Evolutionary conservation across 2,113 vertebrate species (phyloP).

Genomic region (Forbesichthys papilliferus): DNA sequence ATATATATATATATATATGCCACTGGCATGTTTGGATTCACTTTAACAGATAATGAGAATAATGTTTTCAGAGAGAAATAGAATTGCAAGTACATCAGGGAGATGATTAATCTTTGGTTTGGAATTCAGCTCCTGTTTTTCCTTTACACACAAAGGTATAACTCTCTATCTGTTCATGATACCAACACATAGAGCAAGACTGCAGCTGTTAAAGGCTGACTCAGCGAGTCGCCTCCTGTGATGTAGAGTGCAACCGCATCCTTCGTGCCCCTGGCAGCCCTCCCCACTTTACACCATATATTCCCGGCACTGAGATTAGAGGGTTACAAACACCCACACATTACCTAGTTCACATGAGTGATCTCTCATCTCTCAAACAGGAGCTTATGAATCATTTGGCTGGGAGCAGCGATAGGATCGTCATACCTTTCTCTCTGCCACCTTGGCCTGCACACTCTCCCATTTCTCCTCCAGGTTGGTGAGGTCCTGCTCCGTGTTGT

Average conservation of each 20-base stretch:
- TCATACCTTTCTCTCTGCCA: conserved; percentile 89
- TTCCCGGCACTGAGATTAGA: conserved; percentile 47
- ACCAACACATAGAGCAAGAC: conserved; percentile 13
- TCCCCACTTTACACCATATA: conserved; percentile 32
- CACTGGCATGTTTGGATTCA: too few species aligned
- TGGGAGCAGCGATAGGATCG: conserved; percentile 2
- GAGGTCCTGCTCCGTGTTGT: conserved; percentile 91
- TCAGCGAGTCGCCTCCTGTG: conserved; percentile 24
- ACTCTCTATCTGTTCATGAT: conserved; percentile 20
- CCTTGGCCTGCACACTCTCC: conserved; percentile 88
- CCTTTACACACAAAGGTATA: conserved; percentile 3
- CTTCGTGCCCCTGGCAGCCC: conserved; percentile 39
- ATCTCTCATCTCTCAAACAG: conserved; percentile 16
- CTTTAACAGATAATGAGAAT: background rate
- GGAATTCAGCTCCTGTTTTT: conserved; percentile 7
- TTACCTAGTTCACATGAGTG: conserved; percentile 39
- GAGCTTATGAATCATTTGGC: conserved; percentile 30
- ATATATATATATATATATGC: too few species aligned
- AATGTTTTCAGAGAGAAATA: conserved; percentile 10
- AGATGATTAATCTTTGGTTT: conserved; percentile 1
- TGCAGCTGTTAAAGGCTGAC: conserved; percentile 41
- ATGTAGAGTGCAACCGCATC: conserved; percentile 58
- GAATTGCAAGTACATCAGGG: background rate
- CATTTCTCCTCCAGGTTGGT: conserved; percentile 92
- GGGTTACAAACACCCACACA: conserved; percentile 38